Conservation (phyloP, 2,113 vertebrate species). For the Semicossyphus pulcher region DNA sequence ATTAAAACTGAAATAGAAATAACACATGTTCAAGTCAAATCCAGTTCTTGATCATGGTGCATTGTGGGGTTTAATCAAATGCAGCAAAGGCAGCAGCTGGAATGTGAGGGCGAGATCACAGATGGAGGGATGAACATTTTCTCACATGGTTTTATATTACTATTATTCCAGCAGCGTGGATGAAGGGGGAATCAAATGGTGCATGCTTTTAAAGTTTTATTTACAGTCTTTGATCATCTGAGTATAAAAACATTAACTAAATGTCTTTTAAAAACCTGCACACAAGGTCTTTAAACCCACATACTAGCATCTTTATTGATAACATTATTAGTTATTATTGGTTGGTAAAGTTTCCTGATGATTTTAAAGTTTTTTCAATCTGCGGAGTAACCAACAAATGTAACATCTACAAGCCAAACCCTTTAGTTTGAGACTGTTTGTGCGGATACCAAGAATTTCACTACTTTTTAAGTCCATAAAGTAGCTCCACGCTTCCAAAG, state of each 20-base stretch:
- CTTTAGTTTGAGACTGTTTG: background rate
- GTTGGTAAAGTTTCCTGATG: background rate
- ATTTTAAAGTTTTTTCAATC: background rate
- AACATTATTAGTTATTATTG: background rate
- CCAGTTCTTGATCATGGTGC: conserved; percentile 66
- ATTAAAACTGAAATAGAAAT: conserved; percentile 78
- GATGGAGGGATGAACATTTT: conserved; percentile 54
- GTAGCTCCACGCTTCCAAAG: conserved; percentile 39
- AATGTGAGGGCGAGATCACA: conserved; percentile 57
- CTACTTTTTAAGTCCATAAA: conserved; percentile 1
- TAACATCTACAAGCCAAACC: background rate
- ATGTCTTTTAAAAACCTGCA: too few relatives aligned
- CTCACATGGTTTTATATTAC: conserved; percentile 49
- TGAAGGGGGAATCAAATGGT: conserved; percentile 9
- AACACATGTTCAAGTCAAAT: conserved; percentile 75
- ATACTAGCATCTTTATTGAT: background rate
- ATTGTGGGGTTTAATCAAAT: conserved; percentile 63
- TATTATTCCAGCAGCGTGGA: conserved; percentile 27
- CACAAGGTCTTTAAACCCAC: background rate
- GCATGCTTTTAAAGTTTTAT: background rate
- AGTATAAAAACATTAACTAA: too few relatives aligned
- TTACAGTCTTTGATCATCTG: background rate
- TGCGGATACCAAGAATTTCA: background rate
- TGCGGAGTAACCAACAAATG: too few relatives aligned
- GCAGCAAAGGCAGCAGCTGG: conserved; percentile 55